phyloP scores from a whole-genome alignment of 30 jellyfish, hydroid and myxozoan genomes.

The Morbakka virulenta region DNA sequence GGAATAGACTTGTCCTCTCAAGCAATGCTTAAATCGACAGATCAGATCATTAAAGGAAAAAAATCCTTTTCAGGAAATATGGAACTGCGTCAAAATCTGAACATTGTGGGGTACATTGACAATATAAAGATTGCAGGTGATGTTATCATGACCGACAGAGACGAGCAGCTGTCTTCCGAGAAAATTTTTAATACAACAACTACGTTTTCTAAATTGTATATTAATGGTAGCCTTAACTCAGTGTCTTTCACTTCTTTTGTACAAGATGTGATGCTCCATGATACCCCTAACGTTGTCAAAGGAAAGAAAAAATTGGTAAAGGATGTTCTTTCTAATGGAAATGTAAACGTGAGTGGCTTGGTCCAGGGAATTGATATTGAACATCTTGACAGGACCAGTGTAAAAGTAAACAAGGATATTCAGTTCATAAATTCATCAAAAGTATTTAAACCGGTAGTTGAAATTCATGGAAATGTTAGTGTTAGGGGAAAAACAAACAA shows the following conservation, averaged over 20 bases:
- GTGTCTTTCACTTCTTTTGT: constrained; percentile 27
- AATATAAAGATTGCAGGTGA: constrained; percentile 26
- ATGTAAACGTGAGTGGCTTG: constrained; percentile 21
- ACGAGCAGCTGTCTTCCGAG: constrained; percentile 35
- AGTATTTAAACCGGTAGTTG: no score
- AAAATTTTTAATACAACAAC: neutral
- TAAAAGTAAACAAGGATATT: constrained; percentile 11
- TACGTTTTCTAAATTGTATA: no score
- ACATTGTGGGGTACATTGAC: constrained; percentile 4
- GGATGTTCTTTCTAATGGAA: constrained; percentile 1
- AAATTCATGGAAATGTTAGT: no score
- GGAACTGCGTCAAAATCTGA: neutral
- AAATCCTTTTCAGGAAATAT: constrained; percentile 39
- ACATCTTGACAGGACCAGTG: constrained; percentile 17
- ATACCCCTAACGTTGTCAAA: constrained; percentile 8
- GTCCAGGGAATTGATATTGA: constrained; percentile 58
- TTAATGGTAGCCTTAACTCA: constrained; percentile 16
- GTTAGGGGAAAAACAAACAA: constrained; percentile 30
- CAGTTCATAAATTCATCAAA: no score
- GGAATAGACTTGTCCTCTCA: no score
- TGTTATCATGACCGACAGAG: constrained; percentile 10
- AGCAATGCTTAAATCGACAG: constrained; percentile 23
- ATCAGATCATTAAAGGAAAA: neutral
- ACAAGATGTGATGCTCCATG: constrained; percentile 23
- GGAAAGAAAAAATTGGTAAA: constrained; percentile 40